Evolutionary conservation across 2,797 vertebrate genomes (phyloP), one percentile per base, ranked within the genome.

Genomic region (Myripristis jacobus): DNA sequence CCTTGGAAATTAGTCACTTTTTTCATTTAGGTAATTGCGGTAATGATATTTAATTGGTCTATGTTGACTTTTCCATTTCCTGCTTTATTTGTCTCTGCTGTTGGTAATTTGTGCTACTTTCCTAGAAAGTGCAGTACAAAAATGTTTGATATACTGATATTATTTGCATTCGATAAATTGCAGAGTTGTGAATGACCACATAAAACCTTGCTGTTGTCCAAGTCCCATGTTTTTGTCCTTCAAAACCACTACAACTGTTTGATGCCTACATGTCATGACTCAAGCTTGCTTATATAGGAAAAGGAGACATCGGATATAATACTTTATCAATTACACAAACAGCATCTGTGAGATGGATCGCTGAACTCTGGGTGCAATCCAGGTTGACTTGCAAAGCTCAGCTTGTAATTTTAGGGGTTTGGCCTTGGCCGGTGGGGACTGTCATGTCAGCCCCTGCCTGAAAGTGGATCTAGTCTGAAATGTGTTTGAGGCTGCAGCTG

Each of bases 401-500:
- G 58, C 46, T 69, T 71, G 75, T 52, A 58, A 83, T 65, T 73
- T 73, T 44, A 78, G 66, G 50, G 41, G 67, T 71, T 89, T 77
- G 71, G 80, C 62, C 66, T 58, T 58, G 50, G 25, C 59, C 66
- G 46, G 18, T 22, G 67, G 5, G 3, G 56, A 65, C 53, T 57
- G 16, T 81, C 74, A 62, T 78, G 38, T 72, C 43, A 70, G 56
- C 67, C 80, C 43, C 53, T 0, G 58, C 36, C 80, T 83, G 89
- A 88, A 87, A 91, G 80, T 50, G 58, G 72, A 89, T 89, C 87
- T 87, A 77, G 83, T 79, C 82, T 66, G 77, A 83, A 83, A 87
- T 75, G 81, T 69, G 88, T 83, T 85, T 91, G 87, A 81, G 81
- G 85, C 87, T 89, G 79, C 88, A 85, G 84, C 78, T 80, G 85